Base-by-base conservation (phyloP, 2,888 invertebrate species). In the Mylabris sibirica region DNA sequence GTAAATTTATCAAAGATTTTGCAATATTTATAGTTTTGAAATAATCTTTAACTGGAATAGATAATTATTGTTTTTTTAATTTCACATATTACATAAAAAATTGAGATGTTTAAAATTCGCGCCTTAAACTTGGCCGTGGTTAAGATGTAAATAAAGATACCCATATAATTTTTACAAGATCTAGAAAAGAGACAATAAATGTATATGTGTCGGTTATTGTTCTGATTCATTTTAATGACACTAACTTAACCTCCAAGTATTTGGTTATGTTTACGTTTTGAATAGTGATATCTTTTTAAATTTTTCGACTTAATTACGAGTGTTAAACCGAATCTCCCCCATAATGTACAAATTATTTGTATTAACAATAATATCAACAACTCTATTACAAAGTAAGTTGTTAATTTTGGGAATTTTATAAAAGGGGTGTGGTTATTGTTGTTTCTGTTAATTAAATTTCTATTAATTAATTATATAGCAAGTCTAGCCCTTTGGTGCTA, bases 401-500 rank as follows among this genome's bases (percentile, higher is more conserved):
- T 34, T 35, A 30, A 30, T 17, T 63, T 17, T 12, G 61, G 34
- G 12, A 6, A 59, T 41, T 30, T 44, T 11, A 11, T 14, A 1
- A 69, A 66, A 49, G 63, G 69, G 69, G 69, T 64, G 69, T 69
- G 69, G 69, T 69, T 53, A 24, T 53, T 35, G 9, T 35, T 11
- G 9, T 11, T 35, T 11, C 9, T 11, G 2, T 41, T 14, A 41
- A 41, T 41, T 41, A n/a, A n/a, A 41, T 14, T n/a, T 41, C 14
- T 4, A 41, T 41, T 53, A 57, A 66, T 63, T 59, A 17, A n/a
- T 65, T 69, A 2, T 69, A 2, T 59, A 70, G 70, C 64, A 76
- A 77, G 71, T 63, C 72, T 72, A 64, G 88, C 90, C 49, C 86
- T 95, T 79, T 95, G 94, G 90, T 97, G 97, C 83, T 97, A 96